Conservation (phyloP, 2,113 vertebrate species). For the Alethe diademata region DNA sequence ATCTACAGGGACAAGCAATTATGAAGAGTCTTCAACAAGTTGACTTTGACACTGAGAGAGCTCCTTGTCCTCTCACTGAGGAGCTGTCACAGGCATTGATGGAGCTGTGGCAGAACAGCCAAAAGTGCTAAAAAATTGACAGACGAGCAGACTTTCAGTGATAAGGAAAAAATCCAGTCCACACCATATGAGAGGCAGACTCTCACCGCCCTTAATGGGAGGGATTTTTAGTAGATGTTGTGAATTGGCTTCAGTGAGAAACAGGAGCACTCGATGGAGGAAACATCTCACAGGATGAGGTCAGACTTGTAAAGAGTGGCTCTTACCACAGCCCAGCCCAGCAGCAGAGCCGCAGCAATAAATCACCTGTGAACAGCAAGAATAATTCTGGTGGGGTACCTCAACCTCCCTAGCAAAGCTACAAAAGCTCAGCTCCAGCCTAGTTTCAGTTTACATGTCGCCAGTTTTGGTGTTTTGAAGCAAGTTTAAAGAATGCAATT, state of each 20-base stretch:
- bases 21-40: not conserved
- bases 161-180: not conserved
- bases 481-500: not conserved
- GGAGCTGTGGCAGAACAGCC: constrained; percentile 17
- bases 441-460: not conserved
- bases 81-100: constrained; percentile 22
- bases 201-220: not conserved
- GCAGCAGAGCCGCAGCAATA: not conserved
- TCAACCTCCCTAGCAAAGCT: not conserved
- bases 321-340: not conserved
- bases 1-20: not conserved
- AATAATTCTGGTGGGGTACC: not conserved
- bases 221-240: not conserved
- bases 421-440: not conserved
- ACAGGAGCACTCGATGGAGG: not conserved
- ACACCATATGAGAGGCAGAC: not conserved
- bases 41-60: not conserved
- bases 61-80: constrained; percentile 6
- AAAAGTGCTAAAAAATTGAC: not conserved
- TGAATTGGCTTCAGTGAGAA: not conserved
- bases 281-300: constrained; percentile 12
- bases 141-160: not conserved
- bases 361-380: not conserved
- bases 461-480: not conserved
- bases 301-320: constrained; percentile 27